A percentile compares a stretch with the other conserved stretches of the same genome.
phyloP scores from a whole-genome alignment of 2,113 vertebrate species.

The Colius striatus region DNA sequence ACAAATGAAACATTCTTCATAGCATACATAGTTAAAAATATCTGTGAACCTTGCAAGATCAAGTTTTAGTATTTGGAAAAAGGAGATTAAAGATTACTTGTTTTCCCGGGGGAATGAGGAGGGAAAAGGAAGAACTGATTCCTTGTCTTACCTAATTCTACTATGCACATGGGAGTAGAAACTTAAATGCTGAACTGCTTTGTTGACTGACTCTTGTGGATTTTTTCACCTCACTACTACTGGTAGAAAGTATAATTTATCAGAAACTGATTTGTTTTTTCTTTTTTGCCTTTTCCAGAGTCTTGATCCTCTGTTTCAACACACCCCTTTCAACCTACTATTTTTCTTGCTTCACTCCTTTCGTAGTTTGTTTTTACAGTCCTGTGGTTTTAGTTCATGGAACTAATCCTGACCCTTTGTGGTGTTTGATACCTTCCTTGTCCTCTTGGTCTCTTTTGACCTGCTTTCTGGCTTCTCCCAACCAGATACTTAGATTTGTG shows the following conservation, averaged over 20 bases:
- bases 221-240: not conserved
- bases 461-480: not conserved
- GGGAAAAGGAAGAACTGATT: not conserved
- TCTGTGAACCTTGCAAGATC: not conserved
- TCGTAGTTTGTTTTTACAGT: not conserved
- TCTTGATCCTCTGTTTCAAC: not conserved
- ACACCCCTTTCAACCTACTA: not conserved
- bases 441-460: not conserved
- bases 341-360: not conserved
- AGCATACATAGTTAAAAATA: not conserved
- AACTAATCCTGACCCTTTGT: not conserved
- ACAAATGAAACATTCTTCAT: not conserved
- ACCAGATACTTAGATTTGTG: accelerated
- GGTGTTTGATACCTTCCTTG: not conserved
- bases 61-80: not conserved
- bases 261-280: not conserved
- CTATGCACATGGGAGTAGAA: not conserved
- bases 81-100: not conserved
- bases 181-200: not conserved
- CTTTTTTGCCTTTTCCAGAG: not conserved
- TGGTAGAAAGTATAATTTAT: not conserved
- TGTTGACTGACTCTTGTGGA: not conserved
- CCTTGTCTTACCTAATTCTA: not conserved
- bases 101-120: not conserved
- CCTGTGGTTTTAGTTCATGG: not conserved